phyloP scores from a whole-genome alignment of 2,888 invertebrate genomes.

The Scaptodrosophila latifasciaeformis region DNA sequence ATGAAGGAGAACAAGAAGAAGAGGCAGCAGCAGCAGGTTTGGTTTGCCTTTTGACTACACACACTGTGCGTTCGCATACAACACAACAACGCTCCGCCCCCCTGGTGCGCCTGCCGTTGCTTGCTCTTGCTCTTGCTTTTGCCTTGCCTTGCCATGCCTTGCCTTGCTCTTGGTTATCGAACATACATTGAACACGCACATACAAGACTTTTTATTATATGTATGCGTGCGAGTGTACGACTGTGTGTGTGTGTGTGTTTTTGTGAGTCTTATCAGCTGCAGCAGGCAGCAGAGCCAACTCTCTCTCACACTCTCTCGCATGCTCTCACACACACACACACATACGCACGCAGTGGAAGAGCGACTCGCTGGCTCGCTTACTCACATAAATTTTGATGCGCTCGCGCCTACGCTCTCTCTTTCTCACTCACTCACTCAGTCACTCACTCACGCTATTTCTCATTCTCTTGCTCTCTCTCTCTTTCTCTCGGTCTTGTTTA shows the following conservation, averaged over 20 bases:
- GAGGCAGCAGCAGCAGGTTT: constrained; percentile 9
- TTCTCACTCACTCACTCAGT: constrained; percentile 10
- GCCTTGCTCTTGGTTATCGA: constrained; percentile 51
- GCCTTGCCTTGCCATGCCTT: constrained; percentile 22
- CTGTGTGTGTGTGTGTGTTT: constrained; percentile 3
- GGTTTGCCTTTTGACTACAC: constrained; percentile 28
- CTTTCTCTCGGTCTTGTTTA: too few species aligned
- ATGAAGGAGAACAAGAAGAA: constrained; percentile 8
- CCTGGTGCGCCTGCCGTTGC: constrained; percentile 15
- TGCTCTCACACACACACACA: constrained; percentile 5
- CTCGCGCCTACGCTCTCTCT: constrained; percentile 24
- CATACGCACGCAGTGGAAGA: neutral
- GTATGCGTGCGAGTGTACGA: constrained; percentile 2
- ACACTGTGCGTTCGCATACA: neutral
- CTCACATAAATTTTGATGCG: constrained; percentile 35
- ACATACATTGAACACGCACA: constrained; percentile 57
- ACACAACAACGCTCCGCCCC: constrained; percentile 3
- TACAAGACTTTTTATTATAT: neutral
- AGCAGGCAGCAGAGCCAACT: constrained; percentile 7
- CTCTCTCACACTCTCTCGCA: constrained; percentile 1
- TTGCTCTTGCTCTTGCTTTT: constrained; percentile 54
- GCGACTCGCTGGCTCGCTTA: constrained; percentile 39
- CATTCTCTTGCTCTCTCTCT: too few species aligned
- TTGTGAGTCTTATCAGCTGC: constrained; percentile 62
- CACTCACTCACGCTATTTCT: constrained; percentile 13